Conservation (phyloP, 2,797 vertebrate genomes). For the Manis pentadactyla region DNA sequence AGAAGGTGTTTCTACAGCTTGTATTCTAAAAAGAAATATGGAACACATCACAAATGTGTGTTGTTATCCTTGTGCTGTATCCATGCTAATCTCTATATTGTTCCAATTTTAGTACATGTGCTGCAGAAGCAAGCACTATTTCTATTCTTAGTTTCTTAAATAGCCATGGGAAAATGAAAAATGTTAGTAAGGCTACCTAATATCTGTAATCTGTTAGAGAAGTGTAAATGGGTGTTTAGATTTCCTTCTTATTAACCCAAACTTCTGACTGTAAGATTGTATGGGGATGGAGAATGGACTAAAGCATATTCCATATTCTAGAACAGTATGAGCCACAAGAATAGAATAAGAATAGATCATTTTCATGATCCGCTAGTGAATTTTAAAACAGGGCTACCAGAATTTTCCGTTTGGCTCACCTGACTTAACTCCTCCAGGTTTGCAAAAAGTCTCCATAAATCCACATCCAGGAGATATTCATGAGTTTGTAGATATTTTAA, state of each 20-base stretch:
- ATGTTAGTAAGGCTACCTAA: not conserved
- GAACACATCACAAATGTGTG: not conserved
- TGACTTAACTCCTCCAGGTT: constrained; percentile 94
- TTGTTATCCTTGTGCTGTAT: not conserved
- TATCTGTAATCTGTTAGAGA: not conserved
- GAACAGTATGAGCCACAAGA: not conserved
- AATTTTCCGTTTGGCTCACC: constrained; percentile 86
- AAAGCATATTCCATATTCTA: not conserved
- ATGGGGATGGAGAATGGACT: not conserved
- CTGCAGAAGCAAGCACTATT: not conserved
- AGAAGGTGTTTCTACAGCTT: not conserved
- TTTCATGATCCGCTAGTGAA: not conserved
- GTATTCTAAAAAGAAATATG: not conserved
- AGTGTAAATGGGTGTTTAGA: not conserved
- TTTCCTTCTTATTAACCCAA: not conserved
- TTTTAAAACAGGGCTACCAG: not conserved
- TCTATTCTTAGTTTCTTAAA: constrained; percentile 2
- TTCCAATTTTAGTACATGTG: not conserved
- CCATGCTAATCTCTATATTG: not conserved
- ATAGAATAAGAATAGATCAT: not conserved
- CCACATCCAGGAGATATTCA: constrained; percentile 91
- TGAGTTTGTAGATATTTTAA: constrained; percentile 90
- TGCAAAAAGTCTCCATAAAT: constrained; percentile 92
- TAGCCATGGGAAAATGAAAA: not conserved
- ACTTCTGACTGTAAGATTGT: not conserved